Percentiles rank a stretch among this genome's conserved stretches.
These are phyloP conservation scores for Crenichthys baileyi DNA, from an alignment of 2,797 vertebrate genomes.

Conservation along the genomic window DNA sequence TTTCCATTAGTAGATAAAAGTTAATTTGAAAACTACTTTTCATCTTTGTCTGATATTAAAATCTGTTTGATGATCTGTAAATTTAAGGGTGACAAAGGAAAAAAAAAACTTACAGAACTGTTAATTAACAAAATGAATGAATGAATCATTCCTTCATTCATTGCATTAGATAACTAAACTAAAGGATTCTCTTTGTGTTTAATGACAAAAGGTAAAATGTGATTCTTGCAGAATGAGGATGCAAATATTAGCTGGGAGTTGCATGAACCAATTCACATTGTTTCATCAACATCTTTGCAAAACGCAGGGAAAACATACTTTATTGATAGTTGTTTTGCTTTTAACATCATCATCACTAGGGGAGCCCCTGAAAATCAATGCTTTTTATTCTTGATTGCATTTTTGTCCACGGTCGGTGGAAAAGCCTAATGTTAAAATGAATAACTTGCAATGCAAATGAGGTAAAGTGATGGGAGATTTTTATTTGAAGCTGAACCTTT, in stretches of 20 bases:
- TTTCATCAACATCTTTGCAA: slow-evolving; percentile 59
- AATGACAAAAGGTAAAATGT: neutral
- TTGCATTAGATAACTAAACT: too few species aligned
- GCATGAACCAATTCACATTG: slow-evolving; percentile 67
- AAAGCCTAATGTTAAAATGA: slow-evolving; percentile 75
- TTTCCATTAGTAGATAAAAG: too few species aligned
- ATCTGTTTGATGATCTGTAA: too few species aligned
- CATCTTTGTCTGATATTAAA: too few species aligned
- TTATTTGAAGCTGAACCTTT: slow-evolving; percentile 81
- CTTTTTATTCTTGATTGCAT: slow-evolving; percentile 65
- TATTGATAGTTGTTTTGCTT: slow-evolving; percentile 72
- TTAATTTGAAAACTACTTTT: too few species aligned
- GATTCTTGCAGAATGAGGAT: neutral
- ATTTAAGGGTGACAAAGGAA: too few species aligned
- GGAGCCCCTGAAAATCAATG: slow-evolving; percentile 50
- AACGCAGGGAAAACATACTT: slow-evolving; percentile 24
- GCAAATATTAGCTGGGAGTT: slow-evolving; percentile 68
- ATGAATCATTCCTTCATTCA: too few species aligned
- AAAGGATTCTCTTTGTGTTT: neutral
- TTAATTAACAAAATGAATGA: too few species aligned
- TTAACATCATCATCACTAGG: slow-evolving; percentile 60
- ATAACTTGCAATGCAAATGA: slow-evolving; percentile 79
- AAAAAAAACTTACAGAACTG: too few species aligned
- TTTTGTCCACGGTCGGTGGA: slow-evolving; percentile 63
- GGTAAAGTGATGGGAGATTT: slow-evolving; percentile 69